A percentile compares a stretch with the other conserved stretches of the same genome.
Conservation (phyloP, 2,797 vertebrate species). For the Tragopan temminckii region DNA sequence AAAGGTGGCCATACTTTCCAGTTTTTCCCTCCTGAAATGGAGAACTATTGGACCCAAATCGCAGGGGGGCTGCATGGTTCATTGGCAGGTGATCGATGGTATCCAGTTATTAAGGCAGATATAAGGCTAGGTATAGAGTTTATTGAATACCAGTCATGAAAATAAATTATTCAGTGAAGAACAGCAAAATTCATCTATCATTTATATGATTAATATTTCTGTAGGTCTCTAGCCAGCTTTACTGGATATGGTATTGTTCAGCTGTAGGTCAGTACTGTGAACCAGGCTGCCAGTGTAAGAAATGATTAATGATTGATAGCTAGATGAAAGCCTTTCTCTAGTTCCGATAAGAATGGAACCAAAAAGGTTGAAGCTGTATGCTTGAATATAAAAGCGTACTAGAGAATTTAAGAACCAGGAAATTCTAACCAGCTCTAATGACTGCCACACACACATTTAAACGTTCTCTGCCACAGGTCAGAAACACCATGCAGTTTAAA, state of each 20-base stretch:
- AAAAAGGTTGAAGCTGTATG: not conserved
- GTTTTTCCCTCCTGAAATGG: not conserved
- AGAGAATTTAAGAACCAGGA: not conserved
- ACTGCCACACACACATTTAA: not conserved
- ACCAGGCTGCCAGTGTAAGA: not conserved
- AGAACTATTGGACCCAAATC: not conserved
- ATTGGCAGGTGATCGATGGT: not conserved
- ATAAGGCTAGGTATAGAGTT: constrained; percentile 5
- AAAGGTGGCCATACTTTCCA: not conserved
- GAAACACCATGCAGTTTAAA: not conserved
- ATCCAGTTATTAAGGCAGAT: not conserved
- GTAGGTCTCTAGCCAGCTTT: not conserved
- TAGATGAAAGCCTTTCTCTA: not conserved
- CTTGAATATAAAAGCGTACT: not conserved
- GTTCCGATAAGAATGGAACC: not conserved
- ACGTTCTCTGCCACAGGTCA: not conserved
- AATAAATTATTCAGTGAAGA: constrained; percentile 47
- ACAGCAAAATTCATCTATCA: constrained; percentile 22
- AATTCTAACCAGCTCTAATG: not conserved
- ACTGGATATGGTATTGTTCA: not conserved
- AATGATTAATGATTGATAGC: not conserved
- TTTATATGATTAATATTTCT: constrained; percentile 25
- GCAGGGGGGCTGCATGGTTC: not conserved
- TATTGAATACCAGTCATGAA: constrained; percentile 15
- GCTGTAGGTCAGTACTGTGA: not conserved